A percentile compares a stretch with the other conserved stretches of the same genome.
phyloP scores from a whole-genome alignment of 2,113 vertebrate species.

The Syngnathus typhle region DNA sequence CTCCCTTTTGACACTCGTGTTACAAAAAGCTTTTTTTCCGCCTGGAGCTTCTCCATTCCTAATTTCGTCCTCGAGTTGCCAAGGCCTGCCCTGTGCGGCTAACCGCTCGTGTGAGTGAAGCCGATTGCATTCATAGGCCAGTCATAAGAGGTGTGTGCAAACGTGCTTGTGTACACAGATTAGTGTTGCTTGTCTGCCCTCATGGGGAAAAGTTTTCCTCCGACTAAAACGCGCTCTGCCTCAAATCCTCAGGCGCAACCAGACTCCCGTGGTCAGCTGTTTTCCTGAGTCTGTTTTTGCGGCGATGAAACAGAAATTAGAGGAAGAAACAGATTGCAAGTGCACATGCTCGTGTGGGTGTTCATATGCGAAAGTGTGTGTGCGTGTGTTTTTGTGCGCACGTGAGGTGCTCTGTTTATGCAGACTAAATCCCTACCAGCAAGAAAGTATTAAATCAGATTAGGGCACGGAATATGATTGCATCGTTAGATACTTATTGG shows the following conservation, averaged over 20 bases:
- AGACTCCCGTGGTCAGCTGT: conserved; percentile 17
- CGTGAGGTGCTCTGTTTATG: conserved; percentile 60
- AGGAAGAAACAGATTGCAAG: conserved; percentile 42
- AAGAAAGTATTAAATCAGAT: conserved; percentile 68
- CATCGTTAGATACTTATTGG: conserved; percentile 60
- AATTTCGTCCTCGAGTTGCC: conserved; percentile 31
- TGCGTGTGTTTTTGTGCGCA: conserved; percentile 10
- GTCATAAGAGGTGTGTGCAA: conserved; percentile 30
- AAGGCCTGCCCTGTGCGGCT: conserved; percentile 23
- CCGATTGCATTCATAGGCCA: conserved; percentile 9
- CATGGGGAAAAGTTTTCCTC: conserved; percentile 10
- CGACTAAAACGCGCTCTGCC: conserved; percentile 9
- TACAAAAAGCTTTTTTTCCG: conserved; percentile 22
- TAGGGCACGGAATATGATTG: conserved; percentile 59
- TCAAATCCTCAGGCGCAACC: conserved; percentile 1
- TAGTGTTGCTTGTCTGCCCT: conserved; percentile 24
- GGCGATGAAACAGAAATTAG: conserved; percentile 41
- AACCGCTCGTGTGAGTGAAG: conserved; percentile 21
- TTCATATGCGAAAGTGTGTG: conserved; percentile 3
- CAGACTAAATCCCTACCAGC: conserved; percentile 62
- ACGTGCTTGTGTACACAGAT: conserved; percentile 5
- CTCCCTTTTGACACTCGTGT: conserved; percentile 1
- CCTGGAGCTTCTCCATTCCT: conserved; percentile 20
- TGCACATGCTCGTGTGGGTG: conserved; percentile 24
- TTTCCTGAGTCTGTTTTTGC: conserved; percentile 7